Evolutionary conservation across 2,797 vertebrate species (phyloP).

Genomic region (Eulemur mongoz): DNA sequence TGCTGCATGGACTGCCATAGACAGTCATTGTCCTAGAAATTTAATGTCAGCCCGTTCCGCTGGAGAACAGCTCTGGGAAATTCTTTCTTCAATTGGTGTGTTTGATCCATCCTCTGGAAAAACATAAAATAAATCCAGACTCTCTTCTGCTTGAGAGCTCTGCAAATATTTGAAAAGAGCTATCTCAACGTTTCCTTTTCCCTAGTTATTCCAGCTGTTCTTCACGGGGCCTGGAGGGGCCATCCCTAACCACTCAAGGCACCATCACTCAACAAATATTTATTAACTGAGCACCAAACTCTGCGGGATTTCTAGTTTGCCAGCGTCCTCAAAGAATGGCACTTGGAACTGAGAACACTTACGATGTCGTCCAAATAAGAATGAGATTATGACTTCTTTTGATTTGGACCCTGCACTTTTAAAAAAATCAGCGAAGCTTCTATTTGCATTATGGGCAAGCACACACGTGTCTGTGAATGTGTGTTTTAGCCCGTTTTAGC

Average conservation of each 20-base stretch:
- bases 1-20: not conserved
- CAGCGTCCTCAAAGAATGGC: not conserved
- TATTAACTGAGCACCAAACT: not conserved
- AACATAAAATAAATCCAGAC: not conserved
- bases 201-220: not conserved
- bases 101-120: not conserved
- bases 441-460: not conserved
- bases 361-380: not conserved
- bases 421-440: not conserved
- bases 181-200: not conserved
- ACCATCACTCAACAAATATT: not conserved
- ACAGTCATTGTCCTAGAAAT: not conserved
- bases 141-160: not conserved
- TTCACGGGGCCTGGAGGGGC: not conserved
- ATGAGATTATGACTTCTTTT: not conserved
- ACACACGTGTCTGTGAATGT: not conserved
- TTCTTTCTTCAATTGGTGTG: not conserved
- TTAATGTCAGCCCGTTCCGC: not conserved
- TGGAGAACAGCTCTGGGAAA: not conserved
- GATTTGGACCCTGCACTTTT: not conserved
- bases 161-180: not conserved
- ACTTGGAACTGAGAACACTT: not conserved
- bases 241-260: not conserved
- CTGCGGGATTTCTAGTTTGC: not conserved
- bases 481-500: not conserved